phyloP scores from a whole-genome alignment of 2,113 vertebrate genomes.

The Gymnarchus niloticus region DNA sequence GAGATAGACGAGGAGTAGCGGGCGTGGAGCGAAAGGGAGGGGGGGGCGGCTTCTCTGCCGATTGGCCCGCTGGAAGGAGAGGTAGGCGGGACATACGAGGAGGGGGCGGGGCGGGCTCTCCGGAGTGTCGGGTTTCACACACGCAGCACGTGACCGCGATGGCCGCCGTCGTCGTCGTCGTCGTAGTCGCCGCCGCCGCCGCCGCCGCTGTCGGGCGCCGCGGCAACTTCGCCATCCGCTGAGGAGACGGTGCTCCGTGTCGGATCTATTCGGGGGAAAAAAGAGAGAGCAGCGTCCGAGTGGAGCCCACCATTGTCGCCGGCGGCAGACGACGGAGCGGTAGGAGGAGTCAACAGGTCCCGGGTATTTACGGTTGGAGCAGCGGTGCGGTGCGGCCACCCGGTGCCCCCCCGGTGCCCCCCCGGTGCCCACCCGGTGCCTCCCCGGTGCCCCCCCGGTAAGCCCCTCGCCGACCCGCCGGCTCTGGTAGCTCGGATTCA shows the following conservation, averaged over 20 bases:
- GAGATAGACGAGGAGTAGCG: not conserved
- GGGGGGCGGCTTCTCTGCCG: slow-evolving; percentile 22
- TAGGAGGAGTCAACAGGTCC: slow-evolving; percentile 73
- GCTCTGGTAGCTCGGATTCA: not conserved
- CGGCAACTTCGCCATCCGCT: slow-evolving; percentile 47
- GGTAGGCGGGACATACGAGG: slow-evolving; percentile 45
- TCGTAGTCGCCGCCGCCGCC: slow-evolving; percentile 48
- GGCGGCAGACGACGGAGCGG: slow-evolving; percentile 40
- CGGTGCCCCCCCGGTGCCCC: not conserved
- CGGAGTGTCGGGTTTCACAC: slow-evolving; percentile 52
- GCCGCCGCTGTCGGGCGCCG: slow-evolving; percentile 40
- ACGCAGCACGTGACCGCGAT: slow-evolving; percentile 60
- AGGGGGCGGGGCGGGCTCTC: slow-evolving; percentile 8
- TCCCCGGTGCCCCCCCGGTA: not conserved
- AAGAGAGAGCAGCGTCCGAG: slow-evolving; percentile 42
- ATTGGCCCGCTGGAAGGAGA: slow-evolving; percentile 45
- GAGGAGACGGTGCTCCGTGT: slow-evolving; percentile 42
- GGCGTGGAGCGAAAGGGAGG: not conserved
- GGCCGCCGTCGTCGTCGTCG: slow-evolving; percentile 59
- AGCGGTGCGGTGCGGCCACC: slow-evolving; percentile 42
- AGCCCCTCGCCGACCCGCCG: too few species aligned
- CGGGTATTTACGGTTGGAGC: slow-evolving; percentile 56
- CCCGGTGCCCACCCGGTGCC: not conserved
- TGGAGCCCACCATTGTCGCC: slow-evolving; percentile 36
- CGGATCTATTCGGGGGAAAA: slow-evolving; percentile 21